These are phyloP conservation scores for Plemyria rubiginata DNA, from an alignment of 2,888 invertebrate genomes.

Conservation along the genomic window DNA sequence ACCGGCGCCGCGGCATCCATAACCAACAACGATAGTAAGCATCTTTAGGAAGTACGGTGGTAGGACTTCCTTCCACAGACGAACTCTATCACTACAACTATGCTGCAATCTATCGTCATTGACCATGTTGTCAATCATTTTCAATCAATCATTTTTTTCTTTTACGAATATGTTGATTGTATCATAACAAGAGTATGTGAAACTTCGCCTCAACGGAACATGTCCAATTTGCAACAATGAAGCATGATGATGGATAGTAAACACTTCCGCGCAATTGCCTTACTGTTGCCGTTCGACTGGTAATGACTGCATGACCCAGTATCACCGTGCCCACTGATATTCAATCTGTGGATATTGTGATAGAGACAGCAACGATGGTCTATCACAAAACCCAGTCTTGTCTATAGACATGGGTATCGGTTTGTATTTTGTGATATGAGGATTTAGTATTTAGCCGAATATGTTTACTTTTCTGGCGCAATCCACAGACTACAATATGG, in stretches of 20 bases:
- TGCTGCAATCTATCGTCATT: too few relatives aligned
- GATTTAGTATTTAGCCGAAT: too few relatives aligned
- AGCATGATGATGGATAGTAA: slow-evolving; percentile 33
- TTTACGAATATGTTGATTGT: slow-evolving; percentile 13
- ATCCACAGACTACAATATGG: too few relatives aligned
- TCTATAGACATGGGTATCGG: too few relatives aligned
- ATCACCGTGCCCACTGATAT: slow-evolving; percentile 9
- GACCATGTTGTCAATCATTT: not conserved
- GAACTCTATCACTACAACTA: too few relatives aligned
- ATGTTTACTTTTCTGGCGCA: too few relatives aligned
- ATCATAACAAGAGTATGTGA: slow-evolving; percentile 22
- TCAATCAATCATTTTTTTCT: not conserved
- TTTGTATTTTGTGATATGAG: too few relatives aligned
- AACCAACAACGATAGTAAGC: too few relatives aligned
- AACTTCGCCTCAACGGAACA: slow-evolving; percentile 29
- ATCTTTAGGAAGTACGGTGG: too few relatives aligned
- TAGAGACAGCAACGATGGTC: slow-evolving; percentile 14
- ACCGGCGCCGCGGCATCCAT: too few relatives aligned
- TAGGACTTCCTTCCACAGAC: too few relatives aligned
- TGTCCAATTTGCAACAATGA: slow-evolving; percentile 39
- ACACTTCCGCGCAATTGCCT: slow-evolving; percentile 40
- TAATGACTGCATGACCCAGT: slow-evolving; percentile 41
- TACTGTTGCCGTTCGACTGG: slow-evolving; percentile 27
- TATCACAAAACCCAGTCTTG: too few relatives aligned
- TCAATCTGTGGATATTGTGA: slow-evolving; percentile 2